These are phyloP conservation scores for Cremastobaeus sp. DNA, from an alignment of 2,888 invertebrate genomes.

Conservation along the genomic window DNA sequence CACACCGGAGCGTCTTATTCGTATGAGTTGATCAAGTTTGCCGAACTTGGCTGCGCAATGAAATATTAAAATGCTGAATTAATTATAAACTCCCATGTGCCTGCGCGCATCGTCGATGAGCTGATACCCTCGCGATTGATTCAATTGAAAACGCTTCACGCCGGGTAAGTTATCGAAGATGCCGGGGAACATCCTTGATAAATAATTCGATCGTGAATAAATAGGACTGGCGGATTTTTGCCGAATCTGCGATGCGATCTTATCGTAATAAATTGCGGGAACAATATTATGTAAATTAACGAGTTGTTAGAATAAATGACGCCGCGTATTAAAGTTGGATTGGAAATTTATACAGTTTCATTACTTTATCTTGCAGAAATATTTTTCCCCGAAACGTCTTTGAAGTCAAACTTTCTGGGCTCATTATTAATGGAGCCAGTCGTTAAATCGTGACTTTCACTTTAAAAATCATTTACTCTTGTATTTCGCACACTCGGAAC, in stretches of 20 bases:
- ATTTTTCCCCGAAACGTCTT: constrained; percentile 28
- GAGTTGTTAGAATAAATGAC: neutral
- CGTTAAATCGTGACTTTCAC: constrained; percentile 55
- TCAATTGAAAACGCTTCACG: constrained; percentile 1
- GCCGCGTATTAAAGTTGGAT: neutral
- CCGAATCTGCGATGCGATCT: too few relatives aligned
- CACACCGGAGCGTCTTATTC: constrained; percentile 36
- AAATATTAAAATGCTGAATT: constrained; percentile 48
- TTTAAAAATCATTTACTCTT: constrained; percentile 48
- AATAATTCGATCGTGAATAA: too few relatives aligned
- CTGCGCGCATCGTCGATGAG: constrained; percentile 18
- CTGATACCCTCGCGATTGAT: constrained; percentile 27
- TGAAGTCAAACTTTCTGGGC: constrained; percentile 38
- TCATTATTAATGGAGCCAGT: constrained; percentile 54
- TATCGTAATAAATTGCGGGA: too few relatives aligned
- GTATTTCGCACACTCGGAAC: constrained; percentile 40
- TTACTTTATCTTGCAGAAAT: constrained; percentile 36
- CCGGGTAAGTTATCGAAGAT: neutral
- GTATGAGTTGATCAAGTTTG: constrained; percentile 42
- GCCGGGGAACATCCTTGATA: too few relatives aligned
- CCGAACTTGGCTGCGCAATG: constrained; percentile 33
- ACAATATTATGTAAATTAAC: neutral
- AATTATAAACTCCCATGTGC: constrained; percentile 42
- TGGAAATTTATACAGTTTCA: constrained; percentile 8
- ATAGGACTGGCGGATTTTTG: too few relatives aligned